A percentile compares a stretch with the other conserved stretches of the same genome.
phyloP scores from a whole-genome alignment of 2,113 vertebrate species.

The Erythrocercus mccallii region DNA sequence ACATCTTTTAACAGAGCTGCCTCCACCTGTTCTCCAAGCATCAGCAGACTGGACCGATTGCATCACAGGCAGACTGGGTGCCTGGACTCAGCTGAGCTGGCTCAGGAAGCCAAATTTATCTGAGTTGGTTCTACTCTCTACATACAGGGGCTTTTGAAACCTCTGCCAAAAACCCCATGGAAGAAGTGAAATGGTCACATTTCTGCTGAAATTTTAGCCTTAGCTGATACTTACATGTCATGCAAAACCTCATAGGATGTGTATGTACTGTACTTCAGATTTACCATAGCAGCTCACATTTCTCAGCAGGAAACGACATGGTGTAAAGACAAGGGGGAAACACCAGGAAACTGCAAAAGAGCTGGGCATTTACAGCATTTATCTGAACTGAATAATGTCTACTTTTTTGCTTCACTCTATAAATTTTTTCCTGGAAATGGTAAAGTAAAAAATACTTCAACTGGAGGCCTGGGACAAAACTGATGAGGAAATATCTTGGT shows the following conservation, averaged over 20 bases:
- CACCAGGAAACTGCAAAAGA: not conserved
- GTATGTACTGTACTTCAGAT: accelerated
- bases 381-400: not conserved
- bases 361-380: not conserved
- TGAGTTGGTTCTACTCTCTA: accelerated
- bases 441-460: not conserved
- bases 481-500: not conserved
- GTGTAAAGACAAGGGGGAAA: not conserved
- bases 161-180: accelerated
- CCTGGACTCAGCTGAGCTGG: not conserved
- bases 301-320: not conserved
- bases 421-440: not conserved
- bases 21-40: not conserved
- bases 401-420: not conserved
- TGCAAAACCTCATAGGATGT: accelerated
- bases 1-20: accelerated
- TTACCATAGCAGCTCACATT: accelerated
- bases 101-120: not conserved
- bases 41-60: accelerated
- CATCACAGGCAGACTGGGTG: accelerated
- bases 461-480: accelerated
- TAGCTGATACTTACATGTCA: accelerated
- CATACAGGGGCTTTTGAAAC: not conserved
- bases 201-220: not conserved
- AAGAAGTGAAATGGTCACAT: not conserved